Evolutionary conservation across 1,140 invertebrate species (phyloP).

Genomic region (Brachionus paranguensis): DNA sequence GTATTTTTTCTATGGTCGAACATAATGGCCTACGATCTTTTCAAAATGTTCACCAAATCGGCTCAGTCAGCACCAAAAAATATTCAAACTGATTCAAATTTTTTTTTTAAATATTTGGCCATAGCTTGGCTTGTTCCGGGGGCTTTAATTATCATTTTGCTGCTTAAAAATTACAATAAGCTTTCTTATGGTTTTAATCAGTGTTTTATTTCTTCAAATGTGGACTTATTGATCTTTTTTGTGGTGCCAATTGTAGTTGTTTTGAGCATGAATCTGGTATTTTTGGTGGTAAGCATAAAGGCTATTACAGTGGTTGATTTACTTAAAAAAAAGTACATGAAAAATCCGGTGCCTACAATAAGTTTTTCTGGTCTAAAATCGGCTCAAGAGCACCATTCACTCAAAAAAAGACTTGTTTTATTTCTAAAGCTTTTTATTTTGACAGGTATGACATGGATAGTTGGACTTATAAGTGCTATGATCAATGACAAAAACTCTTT

Average conservation of each 20-base stretch:
- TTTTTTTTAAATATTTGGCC: not conserved
- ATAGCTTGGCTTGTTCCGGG: not conserved
- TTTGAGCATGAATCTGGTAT: not conserved
- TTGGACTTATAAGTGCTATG: not conserved
- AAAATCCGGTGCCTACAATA: not conserved
- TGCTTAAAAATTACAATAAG: not conserved
- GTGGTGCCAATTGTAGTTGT: not conserved
- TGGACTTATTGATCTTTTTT: not conserved
- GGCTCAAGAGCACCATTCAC: not conserved
- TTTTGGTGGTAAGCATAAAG: not conserved
- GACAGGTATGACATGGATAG: conserved; percentile 9
- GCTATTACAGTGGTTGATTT: not conserved
- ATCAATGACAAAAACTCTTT: not conserved
- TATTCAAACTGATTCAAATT: not conserved
- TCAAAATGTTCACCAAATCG: not conserved
- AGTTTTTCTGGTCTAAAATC: not conserved
- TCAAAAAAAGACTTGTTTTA: not conserved
- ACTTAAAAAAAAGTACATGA: not conserved
- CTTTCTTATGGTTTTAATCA: conserved; percentile 1
- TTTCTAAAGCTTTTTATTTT: not conserved
- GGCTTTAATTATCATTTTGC: not conserved
- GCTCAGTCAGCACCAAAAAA: not conserved
- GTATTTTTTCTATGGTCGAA: conserved; percentile 23
- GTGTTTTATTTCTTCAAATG: conserved; percentile 2
- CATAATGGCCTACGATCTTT: conserved; percentile 13